A percentile compares a stretch with the other conserved stretches of the same genome.
These are phyloP conservation scores for Argyresthia goedartella DNA, from an alignment of 2,888 invertebrate species.

Conservation along the genomic window DNA sequence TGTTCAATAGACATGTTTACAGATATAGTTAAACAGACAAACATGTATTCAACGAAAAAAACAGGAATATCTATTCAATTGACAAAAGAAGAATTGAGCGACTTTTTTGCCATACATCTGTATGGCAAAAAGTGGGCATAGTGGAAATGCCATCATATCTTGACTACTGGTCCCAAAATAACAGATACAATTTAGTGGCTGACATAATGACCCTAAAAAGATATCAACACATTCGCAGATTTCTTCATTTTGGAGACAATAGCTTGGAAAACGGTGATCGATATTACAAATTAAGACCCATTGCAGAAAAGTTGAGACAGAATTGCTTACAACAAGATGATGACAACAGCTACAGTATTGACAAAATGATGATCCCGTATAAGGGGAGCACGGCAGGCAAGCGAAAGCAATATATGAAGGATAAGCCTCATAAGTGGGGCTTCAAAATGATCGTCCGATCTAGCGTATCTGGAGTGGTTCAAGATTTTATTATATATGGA, in stretches of 20 bases:
- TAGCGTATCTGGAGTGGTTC: conserved; percentile 24
- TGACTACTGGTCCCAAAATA: conserved; percentile 1
- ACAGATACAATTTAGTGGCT: background rate
- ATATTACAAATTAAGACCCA: conserved; percentile 2
- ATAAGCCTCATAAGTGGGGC: conserved; percentile 31
- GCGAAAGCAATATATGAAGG: conserved; percentile 26
- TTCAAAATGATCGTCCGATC: conserved; percentile 28
- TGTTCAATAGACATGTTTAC: conserved; percentile 3
- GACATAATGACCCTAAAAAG: conserved; percentile 4
- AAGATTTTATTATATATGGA: background rate
- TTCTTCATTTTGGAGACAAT: conserved; percentile 5
- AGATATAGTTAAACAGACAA: background rate
- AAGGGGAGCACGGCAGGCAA: conserved; percentile 8
- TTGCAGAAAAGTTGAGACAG: conserved; percentile 2
- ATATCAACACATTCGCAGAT: conserved; percentile 5
- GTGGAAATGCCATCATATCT: conserved; percentile 4
- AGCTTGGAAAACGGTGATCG: background rate
- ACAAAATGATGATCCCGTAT: conserved; percentile 6
- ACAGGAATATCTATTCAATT: conserved; percentile 4
- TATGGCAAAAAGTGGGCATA: conserved; percentile 4
- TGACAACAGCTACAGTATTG: conserved; percentile 1
- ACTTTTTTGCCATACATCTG: conserved; percentile 5
- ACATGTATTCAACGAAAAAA: conserved; percentile 3
- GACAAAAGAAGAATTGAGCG: conserved; percentile 1
- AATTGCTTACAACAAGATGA: conserved; percentile 3